Evolutionary conservation across 2,797 vertebrate genomes (phyloP).

Genomic region (Halcyon leucocephala): DNA sequence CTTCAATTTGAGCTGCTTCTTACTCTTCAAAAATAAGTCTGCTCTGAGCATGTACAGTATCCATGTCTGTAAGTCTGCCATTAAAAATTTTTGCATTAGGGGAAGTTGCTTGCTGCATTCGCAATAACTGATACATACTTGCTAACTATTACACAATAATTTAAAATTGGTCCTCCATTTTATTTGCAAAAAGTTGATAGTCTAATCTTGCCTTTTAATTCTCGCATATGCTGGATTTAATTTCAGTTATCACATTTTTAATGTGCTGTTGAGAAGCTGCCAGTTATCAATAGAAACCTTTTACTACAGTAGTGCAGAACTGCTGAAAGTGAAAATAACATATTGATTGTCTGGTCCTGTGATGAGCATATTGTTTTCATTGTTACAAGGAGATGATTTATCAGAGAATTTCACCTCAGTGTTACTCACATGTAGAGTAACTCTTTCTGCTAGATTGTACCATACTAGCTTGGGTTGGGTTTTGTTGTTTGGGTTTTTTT

Average conservation of each 20-base stretch:
- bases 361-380: background rate
- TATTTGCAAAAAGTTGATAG: background rate
- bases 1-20: background rate
- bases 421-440: background rate
- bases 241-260: background rate
- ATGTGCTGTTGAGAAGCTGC: background rate
- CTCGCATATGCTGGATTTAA: background rate
- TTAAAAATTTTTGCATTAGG: background rate
- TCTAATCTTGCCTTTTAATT: background rate
- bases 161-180: background rate
- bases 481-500: background rate
- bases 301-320: background rate
- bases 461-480: background rate
- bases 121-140: background rate
- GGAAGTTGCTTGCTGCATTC: background rate
- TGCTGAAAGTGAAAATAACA: background rate
- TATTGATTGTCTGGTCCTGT: background rate
- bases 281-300: background rate
- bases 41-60: background rate
- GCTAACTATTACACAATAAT: background rate
- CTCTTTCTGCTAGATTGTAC: background rate
- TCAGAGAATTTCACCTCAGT: background rate
- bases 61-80: background rate
- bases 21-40: background rate
- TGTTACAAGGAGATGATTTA: background rate